Conservation (phyloP, 1,140 invertebrate genomes). For the Littorina saxatilis region DNA sequence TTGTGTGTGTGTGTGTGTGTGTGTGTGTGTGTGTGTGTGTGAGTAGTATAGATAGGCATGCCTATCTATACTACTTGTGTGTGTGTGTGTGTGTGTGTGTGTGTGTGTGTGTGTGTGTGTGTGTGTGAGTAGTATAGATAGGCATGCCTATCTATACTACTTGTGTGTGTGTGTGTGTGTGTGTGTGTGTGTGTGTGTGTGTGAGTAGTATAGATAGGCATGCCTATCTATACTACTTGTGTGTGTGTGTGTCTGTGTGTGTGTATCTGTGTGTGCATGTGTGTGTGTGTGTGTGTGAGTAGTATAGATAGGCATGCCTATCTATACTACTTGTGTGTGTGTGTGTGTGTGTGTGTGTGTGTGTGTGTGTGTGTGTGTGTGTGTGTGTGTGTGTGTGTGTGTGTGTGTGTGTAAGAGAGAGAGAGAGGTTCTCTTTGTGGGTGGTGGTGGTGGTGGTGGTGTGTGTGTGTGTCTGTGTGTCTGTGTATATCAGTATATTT, state of each 20-base stretch:
- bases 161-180: constrained; percentile 2
- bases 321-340: neutral
- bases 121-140: too few species aligned
- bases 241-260: neutral
- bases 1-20: constrained; percentile 2
- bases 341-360: constrained; percentile 2
- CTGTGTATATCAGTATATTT: too few species aligned
- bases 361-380: constrained; percentile 2
- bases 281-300: too few species aligned
- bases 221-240: neutral
- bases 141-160: too few species aligned
- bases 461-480: neutral
- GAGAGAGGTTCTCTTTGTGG: too few species aligned
- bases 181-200: neutral
- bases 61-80: neutral
- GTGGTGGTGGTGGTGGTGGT: too few species aligned
- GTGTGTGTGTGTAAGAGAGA: too few species aligned
- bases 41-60: too few species aligned
- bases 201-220: too few species aligned
- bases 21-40: neutral
- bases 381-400: constrained; percentile 2
- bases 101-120: constrained; percentile 2
- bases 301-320: too few species aligned
- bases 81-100: constrained; percentile 2
- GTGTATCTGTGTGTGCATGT: too few species aligned